phyloP scores from a whole-genome alignment of 2,113 vertebrate species.

The Hippolais icterina region DNA sequence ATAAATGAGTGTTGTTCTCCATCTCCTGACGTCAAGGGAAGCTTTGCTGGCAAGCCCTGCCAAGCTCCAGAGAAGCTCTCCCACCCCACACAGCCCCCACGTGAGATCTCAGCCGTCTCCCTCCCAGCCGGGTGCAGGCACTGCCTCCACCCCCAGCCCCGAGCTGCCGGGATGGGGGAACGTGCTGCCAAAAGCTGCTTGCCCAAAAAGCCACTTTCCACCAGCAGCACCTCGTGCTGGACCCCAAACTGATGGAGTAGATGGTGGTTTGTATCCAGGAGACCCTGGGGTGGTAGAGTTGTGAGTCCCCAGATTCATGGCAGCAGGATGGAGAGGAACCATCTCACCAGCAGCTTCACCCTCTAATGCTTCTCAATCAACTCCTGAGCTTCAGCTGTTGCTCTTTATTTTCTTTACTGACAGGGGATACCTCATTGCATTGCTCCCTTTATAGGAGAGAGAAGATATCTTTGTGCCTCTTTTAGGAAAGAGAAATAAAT shows the following conservation, averaged over 20 bases:
- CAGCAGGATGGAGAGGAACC: not conserved
- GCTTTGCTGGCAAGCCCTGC: not conserved
- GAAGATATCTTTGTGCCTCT: not conserved
- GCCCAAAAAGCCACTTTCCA: not conserved
- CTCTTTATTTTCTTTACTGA: not conserved
- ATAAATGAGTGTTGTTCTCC: conserved; percentile 51
- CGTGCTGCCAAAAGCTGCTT: not conserved
- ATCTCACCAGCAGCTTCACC: not conserved
- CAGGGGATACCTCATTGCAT: not conserved
- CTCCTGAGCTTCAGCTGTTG: not conserved
- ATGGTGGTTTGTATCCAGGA: not conserved
- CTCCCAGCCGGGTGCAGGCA: not conserved
- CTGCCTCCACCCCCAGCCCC: not conserved
- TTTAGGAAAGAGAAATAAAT: not conserved
- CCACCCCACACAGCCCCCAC: conserved; percentile 38
- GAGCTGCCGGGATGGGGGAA: not conserved
- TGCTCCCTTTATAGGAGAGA: not conserved
- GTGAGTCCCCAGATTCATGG: rapidly evolving
- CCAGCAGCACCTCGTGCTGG: not conserved
- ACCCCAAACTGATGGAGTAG: not conserved
- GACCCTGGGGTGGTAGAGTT: rapidly evolving
- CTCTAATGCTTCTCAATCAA: not conserved
- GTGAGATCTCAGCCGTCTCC: conserved; percentile 36
- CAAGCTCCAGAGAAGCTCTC: conserved; percentile 12
- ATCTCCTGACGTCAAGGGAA: conserved; percentile 46